Evolutionary conservation across 2,113 vertebrate genomes (phyloP).

Genomic region (Macrotis lagotis): DNA sequence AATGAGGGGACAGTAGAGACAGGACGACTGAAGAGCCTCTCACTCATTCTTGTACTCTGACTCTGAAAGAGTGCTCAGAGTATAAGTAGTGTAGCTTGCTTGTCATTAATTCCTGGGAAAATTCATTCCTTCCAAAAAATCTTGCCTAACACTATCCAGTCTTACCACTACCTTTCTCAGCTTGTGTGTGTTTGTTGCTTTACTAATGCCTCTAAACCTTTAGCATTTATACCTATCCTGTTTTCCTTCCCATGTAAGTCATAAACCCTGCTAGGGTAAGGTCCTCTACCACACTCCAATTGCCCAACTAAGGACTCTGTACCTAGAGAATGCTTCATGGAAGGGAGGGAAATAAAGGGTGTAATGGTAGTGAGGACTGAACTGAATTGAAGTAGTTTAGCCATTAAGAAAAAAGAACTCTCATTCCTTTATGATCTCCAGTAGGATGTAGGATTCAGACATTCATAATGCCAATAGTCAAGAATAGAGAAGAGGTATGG

Average conservation of each 20-base stretch:
- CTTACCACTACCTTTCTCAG: background rate
- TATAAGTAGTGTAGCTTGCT: constrained; percentile 35
- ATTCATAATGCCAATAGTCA: background rate
- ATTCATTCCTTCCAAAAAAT: constrained; percentile 7
- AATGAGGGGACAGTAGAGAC: background rate
- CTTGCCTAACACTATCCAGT: background rate
- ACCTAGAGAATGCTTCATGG: background rate
- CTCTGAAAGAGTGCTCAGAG: constrained; percentile 25
- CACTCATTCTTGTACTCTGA: background rate
- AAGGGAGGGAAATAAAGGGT: background rate
- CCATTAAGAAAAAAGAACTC: background rate
- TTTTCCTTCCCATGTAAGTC: background rate
- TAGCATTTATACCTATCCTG: rapidly evolving
- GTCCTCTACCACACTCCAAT: background rate
- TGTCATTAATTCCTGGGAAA: constrained; percentile 28
- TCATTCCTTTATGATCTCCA: background rate
- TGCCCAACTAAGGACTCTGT: background rate
- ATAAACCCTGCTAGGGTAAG: too few relatives aligned
- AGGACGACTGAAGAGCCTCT: background rate
- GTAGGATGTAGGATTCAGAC: background rate
- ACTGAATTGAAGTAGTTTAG: background rate
- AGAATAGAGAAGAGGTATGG: background rate
- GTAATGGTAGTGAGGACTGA: background rate
- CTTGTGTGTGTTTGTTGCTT: background rate
- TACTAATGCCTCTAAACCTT: background rate